A percentile compares a stretch with the other conserved stretches of the same genome.
These are phyloP conservation scores for Rhynchonycteris naso DNA, from an alignment of 2,797 vertebrate species.

Conservation along the genomic window DNA sequence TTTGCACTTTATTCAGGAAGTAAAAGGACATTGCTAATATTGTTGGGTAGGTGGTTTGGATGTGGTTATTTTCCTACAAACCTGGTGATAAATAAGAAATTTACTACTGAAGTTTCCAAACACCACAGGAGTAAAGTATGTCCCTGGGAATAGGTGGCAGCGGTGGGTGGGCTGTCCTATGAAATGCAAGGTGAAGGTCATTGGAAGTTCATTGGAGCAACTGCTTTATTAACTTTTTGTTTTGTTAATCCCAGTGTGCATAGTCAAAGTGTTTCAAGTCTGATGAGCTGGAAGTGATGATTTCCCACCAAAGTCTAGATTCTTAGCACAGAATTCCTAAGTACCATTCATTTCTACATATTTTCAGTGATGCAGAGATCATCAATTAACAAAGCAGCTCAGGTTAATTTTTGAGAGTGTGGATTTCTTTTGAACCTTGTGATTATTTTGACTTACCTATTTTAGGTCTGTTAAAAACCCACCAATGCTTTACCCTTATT, in stretches of 20 bases:
- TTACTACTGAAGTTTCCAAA: neutral
- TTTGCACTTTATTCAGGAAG: conserved; percentile 71
- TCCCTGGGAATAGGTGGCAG: neutral
- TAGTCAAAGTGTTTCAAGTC: neutral
- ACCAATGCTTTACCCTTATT: neutral
- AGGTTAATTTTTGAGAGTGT: neutral
- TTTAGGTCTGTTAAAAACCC: neutral
- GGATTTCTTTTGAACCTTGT: neutral
- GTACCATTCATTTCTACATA: neutral
- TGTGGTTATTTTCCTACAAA: conserved; percentile 61
- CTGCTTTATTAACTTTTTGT: neutral
- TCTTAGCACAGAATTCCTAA: neutral
- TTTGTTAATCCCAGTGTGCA: neutral
- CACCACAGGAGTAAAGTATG: neutral
- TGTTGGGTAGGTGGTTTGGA: conserved; percentile 59
- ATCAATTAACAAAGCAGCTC: neutral
- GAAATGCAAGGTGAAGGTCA: neutral
- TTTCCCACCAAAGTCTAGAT: neutral
- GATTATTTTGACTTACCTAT: neutral
- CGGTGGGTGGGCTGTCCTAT: neutral
- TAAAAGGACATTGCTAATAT: conserved; percentile 70
- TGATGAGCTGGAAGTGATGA: neutral
- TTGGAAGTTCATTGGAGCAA: neutral
- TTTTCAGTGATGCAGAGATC: neutral
- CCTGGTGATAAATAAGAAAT: conserved; percentile 5